A percentile compares a stretch with the other conserved stretches of the same genome.
These are phyloP conservation scores for Rattus rattus DNA, from an alignment of 2,113 vertebrate species.

Conservation along the genomic window DNA sequence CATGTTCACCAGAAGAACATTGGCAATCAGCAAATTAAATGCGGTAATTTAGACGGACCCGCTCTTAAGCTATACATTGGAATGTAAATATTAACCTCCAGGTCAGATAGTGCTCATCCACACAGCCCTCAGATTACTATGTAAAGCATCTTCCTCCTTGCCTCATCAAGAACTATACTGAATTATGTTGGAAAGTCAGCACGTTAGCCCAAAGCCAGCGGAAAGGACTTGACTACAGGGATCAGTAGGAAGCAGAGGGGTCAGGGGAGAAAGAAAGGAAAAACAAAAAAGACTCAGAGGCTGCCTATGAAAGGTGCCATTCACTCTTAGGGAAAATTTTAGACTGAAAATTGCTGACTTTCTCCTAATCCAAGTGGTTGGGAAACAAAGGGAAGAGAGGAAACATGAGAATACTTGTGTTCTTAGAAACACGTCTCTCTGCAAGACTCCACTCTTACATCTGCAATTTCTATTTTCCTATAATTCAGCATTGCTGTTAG, in stretches of 20 bases:
- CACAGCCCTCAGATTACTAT: not conserved
- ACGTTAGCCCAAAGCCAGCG: not conserved
- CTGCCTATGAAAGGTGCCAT: not conserved
- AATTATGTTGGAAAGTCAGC: not conserved
- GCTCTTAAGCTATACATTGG: conserved; percentile 58
- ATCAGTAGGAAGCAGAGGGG: not conserved
- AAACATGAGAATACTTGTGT: not conserved
- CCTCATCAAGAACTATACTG: not conserved
- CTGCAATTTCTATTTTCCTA: not conserved
- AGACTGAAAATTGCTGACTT: conserved; percentile 7
- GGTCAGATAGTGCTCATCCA: conserved; percentile 33
- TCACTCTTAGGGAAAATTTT: not conserved
- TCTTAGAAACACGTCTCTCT: not conserved
- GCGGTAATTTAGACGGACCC: conserved; percentile 54
- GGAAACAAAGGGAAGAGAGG: not conserved
- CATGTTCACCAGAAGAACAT: conserved; percentile 53
- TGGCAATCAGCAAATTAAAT: conserved; percentile 68
- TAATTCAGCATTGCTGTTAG: not conserved
- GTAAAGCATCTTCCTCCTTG: not conserved
- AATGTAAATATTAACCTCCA: conserved; percentile 60
- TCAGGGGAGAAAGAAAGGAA: not conserved
- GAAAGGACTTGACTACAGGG: not conserved
- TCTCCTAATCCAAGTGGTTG: not conserved
- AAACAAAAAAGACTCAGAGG: not conserved
- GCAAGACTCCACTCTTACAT: not conserved